Evolutionary conservation across 2,113 vertebrate species (phyloP), one percentile per base, ranked within the genome.

Genomic region (Vicugna pacos): DNA sequence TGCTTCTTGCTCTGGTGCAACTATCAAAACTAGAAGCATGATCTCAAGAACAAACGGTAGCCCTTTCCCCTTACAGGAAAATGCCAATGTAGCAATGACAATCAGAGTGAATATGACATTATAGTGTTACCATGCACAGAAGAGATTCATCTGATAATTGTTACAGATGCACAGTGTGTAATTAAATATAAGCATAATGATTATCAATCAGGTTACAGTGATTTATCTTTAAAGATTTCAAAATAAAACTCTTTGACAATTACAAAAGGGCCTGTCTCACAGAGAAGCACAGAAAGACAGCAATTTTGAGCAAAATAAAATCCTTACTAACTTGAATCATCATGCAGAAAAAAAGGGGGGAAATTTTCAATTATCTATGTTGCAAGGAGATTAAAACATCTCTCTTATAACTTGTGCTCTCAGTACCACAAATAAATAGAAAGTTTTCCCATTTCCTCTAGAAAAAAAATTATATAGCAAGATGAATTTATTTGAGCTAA

Each of bases 311-410:
- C 73, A 94, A 64, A 93, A 64, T 6, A 32, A 75, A 92, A 65
- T 14, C 15, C 24, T 65, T 1, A 28, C 56, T 79, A 52, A 19
- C 38, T 54, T 32, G 42, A 85, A 93, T 67, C 15, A 88, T n/a
- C 46, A 70, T 14, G 6, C 16, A 86, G 91, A 64, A 85, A 69
- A 88, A 85, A 42, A 10, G 8, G 30, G n/a, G 73, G 22, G 38
- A 79, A 81, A 82, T 83, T 14, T 32, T 16, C 4, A 93, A 90
- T 97, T 81, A 92, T 95, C 90, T 73, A 7, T 50, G 70, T 77
- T 56, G 30, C 17, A 81, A 88, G 80, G 50, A 93, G 87, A 95
- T 87, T 75, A 94, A 95, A 95, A 90, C 65, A 92, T 84, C 58
- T 92, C 38, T 93, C 60, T 91, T 67, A 54, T 60, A 95, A 94